Base-by-base conservation (phyloP, 2,888 invertebrate species). In the Trichogramma dendrolimi region DNA sequence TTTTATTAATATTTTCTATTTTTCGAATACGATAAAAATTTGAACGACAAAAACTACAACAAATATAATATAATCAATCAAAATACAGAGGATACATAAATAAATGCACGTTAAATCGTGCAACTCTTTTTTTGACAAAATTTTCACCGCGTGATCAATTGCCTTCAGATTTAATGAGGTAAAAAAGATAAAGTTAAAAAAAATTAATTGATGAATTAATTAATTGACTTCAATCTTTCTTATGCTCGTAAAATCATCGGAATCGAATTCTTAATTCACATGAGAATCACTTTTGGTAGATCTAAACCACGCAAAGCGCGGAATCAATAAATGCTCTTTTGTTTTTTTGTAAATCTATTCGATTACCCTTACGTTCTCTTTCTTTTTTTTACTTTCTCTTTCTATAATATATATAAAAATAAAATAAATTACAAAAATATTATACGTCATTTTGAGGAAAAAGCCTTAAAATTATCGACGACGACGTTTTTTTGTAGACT, bases 351-450 rank as follows among this genome's bases (percentile, higher is more conserved):
- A 5, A 27, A 55, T 55, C 42, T 60, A 42, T 58, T 44, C 8
- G 44, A 40, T 27, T 58, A 58, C 49, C 27, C 55, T 49, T 42
- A 38, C 38, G 60, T 47, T 51, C 60, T 55, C 39, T 58, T 50
- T 62, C 44, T 62, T 53, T 56, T 43, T 59, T 55, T 60, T 50
- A 58, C 58, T 63, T 61, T 64, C 54, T 61, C 42, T 62, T 52
- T 63, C 65, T 65, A 63, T 63, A 65, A 63, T 65, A 63, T 65
- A 65, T 65, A 65, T 65, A 65, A 65, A 65, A 65, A 65, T 65
- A 65, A 65, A 65, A 65, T 63, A 65, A 61, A 63, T 65, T 65
- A 66, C 65, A 66, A 66, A 66, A 66, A 66, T 66, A 66, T 66
- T 61, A 63, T 66, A 66, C 65, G 63, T 66, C 63, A 66, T 63